Evolutionary conservation across 1,140 invertebrate species (phyloP).

Genomic region (Mylabris phalerata): DNA sequence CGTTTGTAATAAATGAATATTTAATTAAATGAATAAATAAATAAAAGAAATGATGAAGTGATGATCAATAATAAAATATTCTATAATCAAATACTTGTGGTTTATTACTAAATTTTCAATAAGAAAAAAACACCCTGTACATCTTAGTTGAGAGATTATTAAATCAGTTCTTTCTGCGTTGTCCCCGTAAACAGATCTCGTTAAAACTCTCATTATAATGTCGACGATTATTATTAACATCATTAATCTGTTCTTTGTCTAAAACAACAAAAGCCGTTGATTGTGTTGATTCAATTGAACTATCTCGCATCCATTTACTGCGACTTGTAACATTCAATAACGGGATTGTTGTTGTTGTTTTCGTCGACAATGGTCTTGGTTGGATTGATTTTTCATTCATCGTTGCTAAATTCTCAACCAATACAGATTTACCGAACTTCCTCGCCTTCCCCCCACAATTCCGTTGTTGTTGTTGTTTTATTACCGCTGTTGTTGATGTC

Average conservation of each 20-base stretch:
- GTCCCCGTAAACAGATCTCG: not conserved
- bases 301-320: conserved; percentile 12
- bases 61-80: too few species aligned
- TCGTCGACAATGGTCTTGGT: not conserved
- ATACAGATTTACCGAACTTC: conserved; percentile 1
- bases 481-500: not conserved
- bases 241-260: not conserved
- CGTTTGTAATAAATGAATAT: too few species aligned
- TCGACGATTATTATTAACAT: not conserved
- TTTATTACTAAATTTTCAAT: too few species aligned
- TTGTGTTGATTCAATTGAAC: conserved; percentile 1
- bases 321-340: conserved; percentile 1
- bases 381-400: too few species aligned
- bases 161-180: not conserved
- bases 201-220: not conserved
- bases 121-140: too few species aligned
- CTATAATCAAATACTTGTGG: too few species aligned
- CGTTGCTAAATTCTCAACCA: conserved; percentile 6
- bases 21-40: too few species aligned
- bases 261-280: conserved; percentile 5
- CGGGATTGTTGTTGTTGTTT: not conserved
- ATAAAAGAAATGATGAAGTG: too few species aligned
- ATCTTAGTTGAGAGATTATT: not conserved
- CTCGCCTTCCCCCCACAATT: not conserved
- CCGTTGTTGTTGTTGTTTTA: not conserved